Percentiles rank a stretch among this genome's conserved stretches.
Conservation (phyloP, 2,113 vertebrate species). For the Chascanopsetta lugubris region DNA sequence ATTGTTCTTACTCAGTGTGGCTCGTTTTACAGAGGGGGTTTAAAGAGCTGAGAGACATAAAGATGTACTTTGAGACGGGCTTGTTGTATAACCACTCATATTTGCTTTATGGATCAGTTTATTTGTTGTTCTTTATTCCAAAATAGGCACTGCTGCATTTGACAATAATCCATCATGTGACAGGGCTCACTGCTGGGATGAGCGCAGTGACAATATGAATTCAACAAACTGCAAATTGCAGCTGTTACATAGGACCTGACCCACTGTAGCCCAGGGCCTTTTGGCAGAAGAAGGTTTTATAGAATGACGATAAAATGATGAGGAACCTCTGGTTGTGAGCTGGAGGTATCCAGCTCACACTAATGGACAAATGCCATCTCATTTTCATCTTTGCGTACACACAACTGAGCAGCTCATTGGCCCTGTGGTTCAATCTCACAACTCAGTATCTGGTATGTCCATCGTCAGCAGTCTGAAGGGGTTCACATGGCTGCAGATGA, state of each 20-base stretch:
- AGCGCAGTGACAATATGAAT: slow-evolving; percentile 1
- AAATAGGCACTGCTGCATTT: not conserved
- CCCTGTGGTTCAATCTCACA: not conserved
- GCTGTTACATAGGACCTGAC: slow-evolving; percentile 10
- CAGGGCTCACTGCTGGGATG: not conserved
- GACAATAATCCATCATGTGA: not conserved
- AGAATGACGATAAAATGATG: no score
- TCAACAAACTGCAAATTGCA: slow-evolving; percentile 8
- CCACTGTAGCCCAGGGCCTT: not conserved
- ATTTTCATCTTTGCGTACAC: no score
- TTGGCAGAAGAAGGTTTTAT: not conserved
- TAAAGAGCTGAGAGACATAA: not conserved
- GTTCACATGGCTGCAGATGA: not conserved
- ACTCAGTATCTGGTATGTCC: not conserved
- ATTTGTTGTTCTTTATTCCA: not conserved
- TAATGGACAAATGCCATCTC: not conserved
- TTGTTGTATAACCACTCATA: slow-evolving; percentile 7
- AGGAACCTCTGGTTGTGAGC: not conserved
- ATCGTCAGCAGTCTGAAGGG: not conserved
- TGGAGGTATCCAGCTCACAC: not conserved
- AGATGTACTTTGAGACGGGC: slow-evolving; percentile 17
- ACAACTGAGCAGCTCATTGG: no score
- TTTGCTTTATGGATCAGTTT: slow-evolving; percentile 9
- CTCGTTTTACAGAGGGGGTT: not conserved
- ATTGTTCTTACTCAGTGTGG: not conserved